Evolutionary conservation across 2,113 vertebrate genomes (phyloP).

Genomic region (Thunnus thynnus): DNA sequence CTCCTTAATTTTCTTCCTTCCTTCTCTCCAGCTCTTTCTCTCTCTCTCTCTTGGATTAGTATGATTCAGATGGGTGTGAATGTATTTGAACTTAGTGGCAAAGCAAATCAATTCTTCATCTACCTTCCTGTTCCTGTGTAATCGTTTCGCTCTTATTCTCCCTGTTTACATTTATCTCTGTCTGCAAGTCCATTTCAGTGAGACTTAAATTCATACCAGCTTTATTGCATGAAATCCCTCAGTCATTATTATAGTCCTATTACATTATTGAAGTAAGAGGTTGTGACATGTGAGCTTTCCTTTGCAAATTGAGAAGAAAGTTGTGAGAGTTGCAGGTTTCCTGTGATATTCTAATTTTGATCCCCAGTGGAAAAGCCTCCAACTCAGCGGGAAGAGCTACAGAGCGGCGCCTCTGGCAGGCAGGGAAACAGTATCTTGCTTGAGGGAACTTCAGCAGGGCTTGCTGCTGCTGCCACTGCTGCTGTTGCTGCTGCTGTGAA

Average conservation of each 20-base stretch:
- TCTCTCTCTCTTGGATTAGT: neutral
- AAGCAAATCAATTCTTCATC: constrained; percentile 37
- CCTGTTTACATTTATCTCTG: too few relatives aligned
- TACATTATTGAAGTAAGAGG: constrained; percentile 34
- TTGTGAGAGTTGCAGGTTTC: constrained; percentile 11
- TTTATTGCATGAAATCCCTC: constrained; percentile 1
- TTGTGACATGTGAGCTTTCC: constrained; percentile 13
- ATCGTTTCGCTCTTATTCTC: neutral
- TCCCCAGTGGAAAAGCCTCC: constrained; percentile 20
- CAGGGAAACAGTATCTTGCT: constrained; percentile 31
- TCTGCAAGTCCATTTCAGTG: constrained; percentile 3
- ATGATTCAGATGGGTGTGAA: constrained; percentile 11
- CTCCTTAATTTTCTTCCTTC: neutral
- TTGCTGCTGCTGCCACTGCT: neutral
- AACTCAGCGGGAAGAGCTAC: constrained; percentile 16
- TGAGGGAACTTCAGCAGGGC: constrained; percentile 39
- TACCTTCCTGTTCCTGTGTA: constrained; percentile 10
- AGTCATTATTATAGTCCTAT: constrained; percentile 1
- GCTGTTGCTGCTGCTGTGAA: neutral
- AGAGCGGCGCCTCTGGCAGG: constrained; percentile 29
- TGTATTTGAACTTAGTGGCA: constrained; percentile 19
- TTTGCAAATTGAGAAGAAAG: constrained; percentile 11
- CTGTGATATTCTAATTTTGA: constrained; percentile 16
- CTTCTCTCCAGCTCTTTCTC: neutral
- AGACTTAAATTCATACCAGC: constrained; percentile 8